phyloP scores from a whole-genome alignment of 1,140 invertebrate genomes.

The Lucilia sericata region DNA sequence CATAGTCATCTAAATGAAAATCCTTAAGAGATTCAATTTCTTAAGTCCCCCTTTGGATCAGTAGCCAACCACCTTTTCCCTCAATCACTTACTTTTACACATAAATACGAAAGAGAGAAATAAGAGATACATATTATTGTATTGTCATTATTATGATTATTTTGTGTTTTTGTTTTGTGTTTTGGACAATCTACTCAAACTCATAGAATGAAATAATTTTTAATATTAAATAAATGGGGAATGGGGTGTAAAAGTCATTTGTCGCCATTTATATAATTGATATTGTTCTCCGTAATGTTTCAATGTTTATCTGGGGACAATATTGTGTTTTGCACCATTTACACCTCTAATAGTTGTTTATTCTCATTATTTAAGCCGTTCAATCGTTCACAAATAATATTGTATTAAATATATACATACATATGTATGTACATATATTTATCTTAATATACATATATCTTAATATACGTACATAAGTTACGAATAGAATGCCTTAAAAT shows the following conservation, averaged over 20 bases:
- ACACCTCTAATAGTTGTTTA: neutral
- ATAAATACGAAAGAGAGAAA: no score
- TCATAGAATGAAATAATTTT: neutral
- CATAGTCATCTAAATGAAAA: neutral
- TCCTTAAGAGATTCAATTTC: neutral
- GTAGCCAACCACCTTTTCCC: no score
- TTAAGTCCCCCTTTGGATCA: neutral
- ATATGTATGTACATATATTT: no score
- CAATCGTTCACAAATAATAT: neutral
- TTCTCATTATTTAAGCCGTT: neutral
- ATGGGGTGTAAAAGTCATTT: constrained; percentile 19
- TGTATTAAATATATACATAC: no score
- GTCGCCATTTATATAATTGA: constrained; percentile 14
- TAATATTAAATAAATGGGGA: neutral
- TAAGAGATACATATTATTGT: neutral
- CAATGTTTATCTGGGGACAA: neutral
- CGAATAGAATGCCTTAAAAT: no score
- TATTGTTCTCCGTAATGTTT: neutral
- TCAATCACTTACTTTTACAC: no score
- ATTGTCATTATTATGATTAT: neutral
- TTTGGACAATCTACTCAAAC: neutral
- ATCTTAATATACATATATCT: no score
- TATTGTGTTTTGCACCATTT: neutral
- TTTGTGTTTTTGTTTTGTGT: neutral
- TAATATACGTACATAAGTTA: no score